A percentile compares a stretch with the other conserved stretches of the same genome.
These are phyloP conservation scores for Clarias magur DNA, from an alignment of 2,113 vertebrate genomes.

Conservation along the genomic window DNA sequence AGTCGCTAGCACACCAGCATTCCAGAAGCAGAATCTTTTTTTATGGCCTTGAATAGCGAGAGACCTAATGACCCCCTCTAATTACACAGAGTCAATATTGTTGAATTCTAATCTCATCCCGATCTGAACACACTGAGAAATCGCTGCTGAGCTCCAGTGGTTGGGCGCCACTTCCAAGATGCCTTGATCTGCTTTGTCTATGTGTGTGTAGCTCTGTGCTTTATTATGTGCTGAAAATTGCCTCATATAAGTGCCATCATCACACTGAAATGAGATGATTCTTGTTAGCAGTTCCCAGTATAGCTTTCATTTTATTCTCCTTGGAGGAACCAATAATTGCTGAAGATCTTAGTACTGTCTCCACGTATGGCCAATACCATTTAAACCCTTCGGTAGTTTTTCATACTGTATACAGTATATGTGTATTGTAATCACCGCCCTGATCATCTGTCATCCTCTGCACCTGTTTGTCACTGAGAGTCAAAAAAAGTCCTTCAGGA, in stretches of 20 bases:
- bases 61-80: slow-evolving; percentile 71
- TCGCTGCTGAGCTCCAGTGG: slow-evolving; percentile 51
- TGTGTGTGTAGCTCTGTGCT: neutral
- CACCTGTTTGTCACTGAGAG: too few relatives aligned
- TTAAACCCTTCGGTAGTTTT: neutral
- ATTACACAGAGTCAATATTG: slow-evolving; percentile 76
- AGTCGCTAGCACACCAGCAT: slow-evolving; percentile 50
- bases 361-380: neutral
- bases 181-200: neutral
- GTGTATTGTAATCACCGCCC: too few relatives aligned
- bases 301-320: neutral
- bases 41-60: slow-evolving; percentile 58
- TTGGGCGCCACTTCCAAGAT: slow-evolving; percentile 6
- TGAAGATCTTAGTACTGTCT: neutral
- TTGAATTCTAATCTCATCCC: slow-evolving; percentile 72
- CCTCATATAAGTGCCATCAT: neutral
- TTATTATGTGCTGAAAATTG: neutral
- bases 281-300: neutral
- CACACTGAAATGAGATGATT: neutral
- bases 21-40: slow-evolving; percentile 59
- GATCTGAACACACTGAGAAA: slow-evolving; percentile 64
- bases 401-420: too few relatives aligned
- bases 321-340: neutral
- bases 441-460: too few relatives aligned
- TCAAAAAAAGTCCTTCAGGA: too few relatives aligned